A percentile compares a stretch with the other conserved stretches of the same genome.
phyloP scores from a whole-genome alignment of 1,140 invertebrate species.

The Centruroides sculpturatus region DNA sequence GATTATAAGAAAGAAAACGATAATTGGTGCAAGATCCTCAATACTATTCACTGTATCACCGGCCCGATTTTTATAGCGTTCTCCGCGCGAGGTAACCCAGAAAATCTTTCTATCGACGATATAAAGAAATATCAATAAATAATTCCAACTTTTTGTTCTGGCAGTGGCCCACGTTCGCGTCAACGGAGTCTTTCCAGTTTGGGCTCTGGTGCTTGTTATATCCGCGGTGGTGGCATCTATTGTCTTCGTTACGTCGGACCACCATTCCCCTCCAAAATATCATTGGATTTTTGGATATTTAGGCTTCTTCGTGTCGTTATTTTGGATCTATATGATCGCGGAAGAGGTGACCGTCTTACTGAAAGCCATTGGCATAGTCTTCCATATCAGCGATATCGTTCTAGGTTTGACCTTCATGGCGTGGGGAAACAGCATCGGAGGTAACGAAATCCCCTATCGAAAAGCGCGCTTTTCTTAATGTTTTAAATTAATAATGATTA shows the following conservation, averaged over 20 bases:
- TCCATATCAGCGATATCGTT: conserved; percentile 45
- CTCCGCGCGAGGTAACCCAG: no score
- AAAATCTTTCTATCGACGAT: no score
- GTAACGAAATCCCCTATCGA: conserved; percentile 27
- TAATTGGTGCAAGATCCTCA: conserved; percentile 45
- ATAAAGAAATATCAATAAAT: no score
- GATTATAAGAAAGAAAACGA: conserved; percentile 35
- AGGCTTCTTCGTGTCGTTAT: conserved; percentile 45
- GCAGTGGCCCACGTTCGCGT: no score
- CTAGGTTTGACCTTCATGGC: conserved; percentile 52
- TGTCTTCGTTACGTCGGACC: conserved; percentile 27
- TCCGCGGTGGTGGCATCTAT: conserved; percentile 23
- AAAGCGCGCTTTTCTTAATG: no score
- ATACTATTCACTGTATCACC: conserved; percentile 38
- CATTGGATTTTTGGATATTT: conserved; percentile 39
- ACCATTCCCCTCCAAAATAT: conserved; percentile 28
- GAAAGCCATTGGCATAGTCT: conserved; percentile 40
- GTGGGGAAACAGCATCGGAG: conserved; percentile 53
- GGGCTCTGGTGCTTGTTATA: conserved; percentile 23
- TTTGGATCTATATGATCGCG: conserved; percentile 50
- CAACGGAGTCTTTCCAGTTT: conserved; percentile 20
- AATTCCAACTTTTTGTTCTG: no score
- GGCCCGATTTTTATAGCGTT: conserved; percentile 31
- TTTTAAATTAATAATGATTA: no score
- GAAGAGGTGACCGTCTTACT: conserved; percentile 49